Base-by-base conservation (phyloP, 2,888 invertebrate genomes). In the Leucoma salicis region DNA sequence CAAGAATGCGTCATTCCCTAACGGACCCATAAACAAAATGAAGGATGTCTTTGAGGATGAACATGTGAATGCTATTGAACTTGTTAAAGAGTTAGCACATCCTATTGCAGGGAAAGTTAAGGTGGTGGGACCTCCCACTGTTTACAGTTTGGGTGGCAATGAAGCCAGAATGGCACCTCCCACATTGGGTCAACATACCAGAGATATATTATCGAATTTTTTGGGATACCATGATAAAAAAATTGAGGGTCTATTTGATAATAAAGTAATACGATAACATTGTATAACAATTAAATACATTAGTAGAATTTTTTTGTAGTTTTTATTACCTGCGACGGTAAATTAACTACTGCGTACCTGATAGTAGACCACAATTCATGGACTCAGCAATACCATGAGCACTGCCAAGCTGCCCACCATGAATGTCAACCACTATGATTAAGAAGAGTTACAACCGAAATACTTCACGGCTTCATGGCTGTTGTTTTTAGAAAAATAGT, bases 11-110 rank as follows among this genome's bases (percentile, higher is more conserved):
- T 87, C 94, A 1, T 96, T 98, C 74, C 97, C 99, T 0, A 95
- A 94, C 66, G 98, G 97, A 0, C 97, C 97, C 0, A 93, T 99
- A 2, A 99, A 99, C 82, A 93, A 91, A 29, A 93, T 99, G 79
- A 83, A 92, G 49, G 93, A 96, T 81, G 96, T 96, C 0, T 99
- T 99, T 76, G 91, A 93, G 36, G 97, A 99, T 88, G 94, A 94
- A 1, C 99, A 99, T 81, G 92, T 98, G 0, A 91, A 92, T 51
- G 90, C 91, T 1, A 93, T 94, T 46, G 91, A 87, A n/a, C 70
- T 96, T 40, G 95, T 96, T 0, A 92, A 95, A 74, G 92, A 92
- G 45, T 55, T 96, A 49, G 72, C 90, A 0, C 96, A 97, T 80
- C 90, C 94, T 0, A 85, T 85, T 18, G 93, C 93, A 14, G 96